A percentile compares a stretch with the other conserved stretches of the same genome.
Evolutionary conservation across 1,140 invertebrate species (phyloP).

Genomic region (Orchestia grillus): DNA sequence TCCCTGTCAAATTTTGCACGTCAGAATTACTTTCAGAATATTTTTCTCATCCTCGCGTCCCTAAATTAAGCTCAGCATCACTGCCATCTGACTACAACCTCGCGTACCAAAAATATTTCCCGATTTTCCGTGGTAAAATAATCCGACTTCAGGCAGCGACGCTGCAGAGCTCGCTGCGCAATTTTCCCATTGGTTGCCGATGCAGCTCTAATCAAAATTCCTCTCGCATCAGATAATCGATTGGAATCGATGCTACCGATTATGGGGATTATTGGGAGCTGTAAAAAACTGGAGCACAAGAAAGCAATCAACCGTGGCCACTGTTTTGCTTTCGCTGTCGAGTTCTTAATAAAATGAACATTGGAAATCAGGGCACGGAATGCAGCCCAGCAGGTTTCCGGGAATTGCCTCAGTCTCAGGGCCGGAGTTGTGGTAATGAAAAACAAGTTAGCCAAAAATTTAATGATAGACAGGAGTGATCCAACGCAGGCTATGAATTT

Average conservation of each 20-base stretch:
- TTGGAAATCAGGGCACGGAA: neutral
- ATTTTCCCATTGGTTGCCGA: constrained; percentile 43
- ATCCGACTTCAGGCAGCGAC: constrained; percentile 1
- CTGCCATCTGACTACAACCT: neutral
- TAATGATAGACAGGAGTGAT: neutral
- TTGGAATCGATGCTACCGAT: constrained; percentile 52
- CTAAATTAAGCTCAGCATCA: neutral
- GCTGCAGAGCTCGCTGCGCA: neutral
- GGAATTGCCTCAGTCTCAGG: neutral
- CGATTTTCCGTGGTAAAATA: constrained; percentile 3
- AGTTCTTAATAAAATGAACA: constrained; percentile 1
- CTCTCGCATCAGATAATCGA: constrained; percentile 43
- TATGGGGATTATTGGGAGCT: constrained; percentile 37
- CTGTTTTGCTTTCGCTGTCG: neutral
- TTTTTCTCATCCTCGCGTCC: neutral
- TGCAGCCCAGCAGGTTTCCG: neutral
- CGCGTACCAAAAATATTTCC: neutral
- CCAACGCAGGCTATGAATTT: neutral
- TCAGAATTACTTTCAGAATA: neutral
- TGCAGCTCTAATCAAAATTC: constrained; percentile 51
- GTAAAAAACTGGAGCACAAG: constrained; percentile 18
- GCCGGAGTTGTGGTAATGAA: neutral
- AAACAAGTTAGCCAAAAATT: constrained; percentile 2
- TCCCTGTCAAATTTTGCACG: neutral
- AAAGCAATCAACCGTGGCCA: constrained; percentile 16